Percentiles rank a stretch among this genome's conserved stretches.
These are phyloP conservation scores for Agelas oroides DNA, from an alignment of 37 sponge, comb jelly and placozoan genomes.

Conservation along the genomic window DNA sequence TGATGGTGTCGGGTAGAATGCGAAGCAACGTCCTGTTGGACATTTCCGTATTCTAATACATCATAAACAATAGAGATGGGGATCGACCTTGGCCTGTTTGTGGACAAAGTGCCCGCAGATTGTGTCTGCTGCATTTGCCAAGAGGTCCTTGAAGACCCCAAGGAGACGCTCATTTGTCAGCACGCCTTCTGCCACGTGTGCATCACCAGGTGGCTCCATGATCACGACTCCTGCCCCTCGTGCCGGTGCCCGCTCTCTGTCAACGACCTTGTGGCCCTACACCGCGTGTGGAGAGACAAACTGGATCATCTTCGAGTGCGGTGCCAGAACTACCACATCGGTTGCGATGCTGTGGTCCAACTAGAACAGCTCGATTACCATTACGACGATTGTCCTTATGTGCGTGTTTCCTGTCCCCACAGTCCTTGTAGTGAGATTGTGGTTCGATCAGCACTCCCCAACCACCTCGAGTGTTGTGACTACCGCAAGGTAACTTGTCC, in stretches of 20 bases:
- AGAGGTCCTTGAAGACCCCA: conserved; percentile 64
- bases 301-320: conserved; percentile 21
- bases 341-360: conserved; percentile 44
- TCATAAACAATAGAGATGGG: conserved; percentile 29
- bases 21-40: too few relatives aligned
- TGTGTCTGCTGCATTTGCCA: conserved; percentile 58
- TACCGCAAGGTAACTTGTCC: conserved; percentile 36
- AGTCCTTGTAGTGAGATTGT: conserved; percentile 29
- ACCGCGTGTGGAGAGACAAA: conserved; percentile 56
- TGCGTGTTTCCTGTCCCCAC: conserved; percentile 51
- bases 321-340: conserved; percentile 34
- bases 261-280: conserved; percentile 30
- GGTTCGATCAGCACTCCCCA: conserved; percentile 6
- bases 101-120: conserved; percentile 40
- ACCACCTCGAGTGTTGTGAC: conserved; percentile 38
- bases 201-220: conserved; percentile 46
- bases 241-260: conserved; percentile 36
- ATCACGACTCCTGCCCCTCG: conserved; percentile 54
- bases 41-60: too few relatives aligned
- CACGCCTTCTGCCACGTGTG: conserved; percentile 63
- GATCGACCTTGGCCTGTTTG: conserved; percentile 40
- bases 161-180: conserved; percentile 58
- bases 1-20: too few relatives aligned
- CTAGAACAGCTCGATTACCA: conserved; percentile 38
- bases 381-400: conserved; percentile 22